A percentile compares a stretch with the other conserved stretches of the same genome.
Conservation (phyloP, 1,140 invertebrate genomes). For the Drosophila ercepeae region DNA sequence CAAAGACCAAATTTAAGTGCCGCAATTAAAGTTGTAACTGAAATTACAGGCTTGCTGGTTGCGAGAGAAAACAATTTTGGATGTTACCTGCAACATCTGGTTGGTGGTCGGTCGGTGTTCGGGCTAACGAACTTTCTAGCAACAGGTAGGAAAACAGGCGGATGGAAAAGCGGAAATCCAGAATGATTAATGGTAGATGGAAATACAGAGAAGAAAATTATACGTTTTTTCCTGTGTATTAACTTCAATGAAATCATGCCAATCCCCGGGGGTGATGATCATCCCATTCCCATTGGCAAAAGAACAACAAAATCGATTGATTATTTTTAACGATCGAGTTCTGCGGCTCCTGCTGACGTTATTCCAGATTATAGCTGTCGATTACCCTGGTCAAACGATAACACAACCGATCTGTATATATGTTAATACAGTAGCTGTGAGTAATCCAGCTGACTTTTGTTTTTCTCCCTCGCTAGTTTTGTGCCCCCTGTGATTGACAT, state of each 20-base stretch:
- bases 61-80: conserved; percentile 5
- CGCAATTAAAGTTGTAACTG: conserved; percentile 48
- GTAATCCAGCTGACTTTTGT: conserved; percentile 43
- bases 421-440: conserved; percentile 26
- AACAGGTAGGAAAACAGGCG: conserved; percentile 24
- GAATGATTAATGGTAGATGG: background rate
- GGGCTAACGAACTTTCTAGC: conserved; percentile 38
- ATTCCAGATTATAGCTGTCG: conserved; percentile 31
- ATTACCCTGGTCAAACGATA: conserved; percentile 40
- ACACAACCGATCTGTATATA: conserved; percentile 12
- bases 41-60: conserved; percentile 16
- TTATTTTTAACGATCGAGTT: conserved; percentile 41
- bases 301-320: conserved; percentile 19
- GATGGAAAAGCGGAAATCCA: background rate
- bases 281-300: conserved; percentile 17
- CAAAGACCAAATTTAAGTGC: conserved; percentile 31
- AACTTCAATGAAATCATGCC: conserved; percentile 29
- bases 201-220: background rate
- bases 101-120: too few species aligned
- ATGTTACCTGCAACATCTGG: conserved; percentile 24
- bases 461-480: conserved; percentile 33
- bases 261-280: conserved; percentile 27
- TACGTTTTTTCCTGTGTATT: background rate
- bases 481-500: conserved; percentile 47
- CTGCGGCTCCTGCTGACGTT: conserved; percentile 34